Evolutionary conservation across 1,140 invertebrate genomes (phyloP), one percentile per base, ranked within the genome.

Genomic region (Temnothorax nylanderi): DNA sequence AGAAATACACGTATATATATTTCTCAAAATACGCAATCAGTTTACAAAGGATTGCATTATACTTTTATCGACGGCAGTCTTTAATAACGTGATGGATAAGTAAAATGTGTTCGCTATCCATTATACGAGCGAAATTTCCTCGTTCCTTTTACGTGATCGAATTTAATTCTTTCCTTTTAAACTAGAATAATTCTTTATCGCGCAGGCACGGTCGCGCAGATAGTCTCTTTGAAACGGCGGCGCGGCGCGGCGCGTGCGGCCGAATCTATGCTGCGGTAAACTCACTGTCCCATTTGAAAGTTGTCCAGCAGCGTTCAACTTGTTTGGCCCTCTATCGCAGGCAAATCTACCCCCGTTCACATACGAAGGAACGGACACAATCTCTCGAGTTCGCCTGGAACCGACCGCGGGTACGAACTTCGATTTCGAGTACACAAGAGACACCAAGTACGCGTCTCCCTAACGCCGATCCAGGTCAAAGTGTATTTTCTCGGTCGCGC

Each of bases 401-500:
- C 84, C 32, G 26, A 86, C 85, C 85, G 74, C 84, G 84, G 56
- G 34, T 34, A 51, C 62, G 54, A 86, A 86, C 64, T 86, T 86
- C 76, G 85, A 67, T 80, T 78, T 67, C 49, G 76, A 86, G 76
- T 69, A 77, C 75, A 78, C 75, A 76, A 78, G 82, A 85, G 80
- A 84, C 80, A 74, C 44, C 54, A 69, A 47, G 74, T 78, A 65
- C 74, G 81, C 72, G 82, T 85, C 82, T 65, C 21, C 82, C 56
- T 44, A 37, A 67, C 56, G 74, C 26, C 82, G 75, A 84, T 84
- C 21, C 82, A 64, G 82, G 82, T 85, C 82, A 78, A 85, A 85
- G 82, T 85, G 74, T 81, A 80, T 78, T 86, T 80, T 86, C 75
- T 81, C 86, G 54, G 78, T 87, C 34, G 64, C 78, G 32, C 82